A percentile compares a stretch with the other conserved stretches of the same genome.
Evolutionary conservation across 1,140 invertebrate genomes (phyloP).

Genomic region (Drosophila tropicalis): DNA sequence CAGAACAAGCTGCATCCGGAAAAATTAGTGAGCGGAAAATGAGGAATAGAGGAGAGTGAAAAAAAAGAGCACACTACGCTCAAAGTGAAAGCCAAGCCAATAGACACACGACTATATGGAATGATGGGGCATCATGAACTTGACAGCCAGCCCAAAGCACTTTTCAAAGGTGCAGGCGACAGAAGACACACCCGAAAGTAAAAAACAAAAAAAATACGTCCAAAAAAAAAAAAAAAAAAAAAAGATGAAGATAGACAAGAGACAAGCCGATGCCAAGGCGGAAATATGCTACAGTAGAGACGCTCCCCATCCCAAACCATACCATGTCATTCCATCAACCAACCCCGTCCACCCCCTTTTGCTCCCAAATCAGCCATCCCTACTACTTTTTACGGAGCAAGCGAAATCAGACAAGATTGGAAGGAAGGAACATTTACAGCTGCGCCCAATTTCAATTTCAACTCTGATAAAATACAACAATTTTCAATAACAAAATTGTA

Average conservation of each 20-base stretch:
- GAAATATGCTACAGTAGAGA: slow-evolving; percentile 55
- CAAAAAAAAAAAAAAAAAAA: slow-evolving; percentile 22
- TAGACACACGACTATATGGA: slow-evolving; percentile 28
- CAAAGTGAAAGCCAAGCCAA: slow-evolving; percentile 70
- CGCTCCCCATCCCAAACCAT: slow-evolving; percentile 14
- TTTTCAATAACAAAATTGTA: slow-evolving; percentile 54
- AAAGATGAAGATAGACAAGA: slow-evolving; percentile 48
- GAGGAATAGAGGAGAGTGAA: slow-evolving; percentile 40
- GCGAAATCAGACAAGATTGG: neutral
- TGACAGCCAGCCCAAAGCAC: slow-evolving; percentile 31
- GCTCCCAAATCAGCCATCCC: no score
- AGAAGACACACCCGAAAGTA: slow-evolving; percentile 53
- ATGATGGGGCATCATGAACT: slow-evolving; percentile 3
- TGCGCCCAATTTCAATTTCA: slow-evolving; percentile 57
- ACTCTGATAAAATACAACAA: slow-evolving; percentile 44
- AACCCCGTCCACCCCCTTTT: neutral
- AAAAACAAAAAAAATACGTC: neutral
- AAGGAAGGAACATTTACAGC: slow-evolving; percentile 42
- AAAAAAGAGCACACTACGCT: slow-evolving; percentile 47
- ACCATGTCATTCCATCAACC: neutral
- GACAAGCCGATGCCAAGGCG: slow-evolving; percentile 35
- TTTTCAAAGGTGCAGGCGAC: slow-evolving; percentile 54
- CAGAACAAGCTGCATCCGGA: slow-evolving; percentile 70
- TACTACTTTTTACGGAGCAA: neutral
- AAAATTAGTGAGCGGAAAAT: slow-evolving; percentile 73